Evolutionary conservation across 1,140 invertebrate genomes (phyloP).

Genomic region (Epicauta chinensis): DNA sequence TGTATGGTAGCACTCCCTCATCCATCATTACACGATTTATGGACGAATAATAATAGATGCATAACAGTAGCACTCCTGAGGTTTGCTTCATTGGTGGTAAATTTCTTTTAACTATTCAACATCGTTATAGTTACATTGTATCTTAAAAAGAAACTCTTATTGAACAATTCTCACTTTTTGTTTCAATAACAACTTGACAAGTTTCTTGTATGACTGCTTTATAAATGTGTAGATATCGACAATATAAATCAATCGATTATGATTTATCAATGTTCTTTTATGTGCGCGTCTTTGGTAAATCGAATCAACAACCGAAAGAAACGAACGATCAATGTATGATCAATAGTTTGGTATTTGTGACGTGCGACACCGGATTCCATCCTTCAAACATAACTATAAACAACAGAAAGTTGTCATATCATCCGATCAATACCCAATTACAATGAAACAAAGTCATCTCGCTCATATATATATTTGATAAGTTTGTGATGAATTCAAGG

Average conservation of each 20-base stretch:
- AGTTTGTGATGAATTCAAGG: no score
- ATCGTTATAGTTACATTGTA: no score
- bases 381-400: conserved; percentile 32
- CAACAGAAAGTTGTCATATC: conserved; percentile 28
- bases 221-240: no score
- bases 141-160: no score
- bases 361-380: conserved; percentile 31
- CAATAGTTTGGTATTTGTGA: conserved; percentile 33
- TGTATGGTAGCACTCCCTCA: background rate
- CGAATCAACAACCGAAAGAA: conserved; percentile 18
- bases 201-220: no score
- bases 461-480: no score
- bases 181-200: background rate
- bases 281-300: background rate
- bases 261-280: conserved; percentile 11
- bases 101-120: no score
- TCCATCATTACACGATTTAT: conserved; percentile 20
- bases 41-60: conserved; percentile 5
- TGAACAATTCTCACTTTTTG: background rate
- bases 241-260: conserved; percentile 7
- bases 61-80: background rate
- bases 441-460: no score
- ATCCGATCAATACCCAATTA: background rate
- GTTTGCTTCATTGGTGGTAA: no score
- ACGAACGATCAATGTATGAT: conserved; percentile 34